phyloP scores from a whole-genome alignment of 2,113 vertebrate species.

The Muscicapa adusta region DNA sequence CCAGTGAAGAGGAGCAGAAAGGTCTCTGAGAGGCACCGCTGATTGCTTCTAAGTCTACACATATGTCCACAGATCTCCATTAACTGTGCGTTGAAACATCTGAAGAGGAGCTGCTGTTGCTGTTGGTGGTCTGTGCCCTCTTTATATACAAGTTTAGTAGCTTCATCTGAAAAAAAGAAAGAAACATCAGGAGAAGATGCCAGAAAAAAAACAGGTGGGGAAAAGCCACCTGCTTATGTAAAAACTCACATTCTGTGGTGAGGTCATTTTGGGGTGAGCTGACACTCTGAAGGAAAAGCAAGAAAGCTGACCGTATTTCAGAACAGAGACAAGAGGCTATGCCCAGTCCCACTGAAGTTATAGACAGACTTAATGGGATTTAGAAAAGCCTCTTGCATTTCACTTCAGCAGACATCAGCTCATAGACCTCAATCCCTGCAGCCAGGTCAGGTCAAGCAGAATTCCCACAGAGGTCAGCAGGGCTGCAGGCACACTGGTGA shows the following conservation, averaged over 20 bases:
- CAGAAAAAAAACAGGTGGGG: neutral
- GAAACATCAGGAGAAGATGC: neutral
- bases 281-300: neutral
- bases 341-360: neutral
- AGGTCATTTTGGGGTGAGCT: neutral
- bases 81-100: constrained; percentile 97
- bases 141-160: constrained; percentile 96
- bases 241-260: rapidly evolving
- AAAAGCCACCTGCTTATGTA: neutral
- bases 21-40: constrained; percentile 74
- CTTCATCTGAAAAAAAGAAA: constrained; percentile 86
- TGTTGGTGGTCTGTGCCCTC: constrained; percentile 92
- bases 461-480: neutral
- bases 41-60: constrained; percentile 66
- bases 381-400: neutral
- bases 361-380: neutral
- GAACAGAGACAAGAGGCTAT: neutral
- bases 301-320: neutral
- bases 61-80: constrained; percentile 60
- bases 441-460: neutral
- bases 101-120: constrained; percentile 97
- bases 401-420: neutral
- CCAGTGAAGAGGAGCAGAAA: constrained; percentile 59
- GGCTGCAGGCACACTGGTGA: neutral
- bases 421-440: too few relatives aligned